These are phyloP conservation scores for Tanypteryx hageni DNA, from an alignment of 2,888 invertebrate genomes.

Conservation along the genomic window DNA sequence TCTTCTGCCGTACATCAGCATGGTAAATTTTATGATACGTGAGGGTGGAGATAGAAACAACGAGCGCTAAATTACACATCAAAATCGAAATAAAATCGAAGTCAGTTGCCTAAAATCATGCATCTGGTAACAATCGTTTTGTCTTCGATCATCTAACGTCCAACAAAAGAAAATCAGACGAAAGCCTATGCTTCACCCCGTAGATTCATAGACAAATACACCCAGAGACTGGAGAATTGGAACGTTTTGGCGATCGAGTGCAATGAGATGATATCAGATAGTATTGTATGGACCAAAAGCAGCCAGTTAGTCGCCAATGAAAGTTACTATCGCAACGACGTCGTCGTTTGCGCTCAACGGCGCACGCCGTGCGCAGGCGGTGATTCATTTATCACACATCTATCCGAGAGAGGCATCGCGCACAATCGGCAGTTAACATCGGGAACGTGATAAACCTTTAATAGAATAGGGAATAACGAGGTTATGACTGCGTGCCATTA, in stretches of 20 bases:
- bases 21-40: too few species aligned
- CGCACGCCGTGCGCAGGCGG: not conserved
- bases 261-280: not conserved
- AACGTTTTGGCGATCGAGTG: not conserved
- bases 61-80: too few species aligned
- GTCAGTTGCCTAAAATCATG: too few species aligned
- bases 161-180: too few species aligned
- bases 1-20: too few species aligned
- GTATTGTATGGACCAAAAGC: not conserved
- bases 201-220: not conserved
- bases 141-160: too few species aligned
- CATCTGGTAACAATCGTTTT: too few species aligned
- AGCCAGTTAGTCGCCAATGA: not conserved
- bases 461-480: not conserved
- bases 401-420: not conserved
- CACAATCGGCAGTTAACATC: slow-evolving; percentile 16
- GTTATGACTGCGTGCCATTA: not conserved
- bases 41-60: too few species aligned
- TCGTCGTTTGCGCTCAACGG: not conserved
- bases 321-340: not conserved
- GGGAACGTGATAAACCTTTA: not conserved
- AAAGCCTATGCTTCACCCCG: too few species aligned
- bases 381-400: slow-evolving; percentile 28
- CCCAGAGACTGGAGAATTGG: not conserved
- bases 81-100: too few species aligned